Evolutionary conservation across 2,797 vertebrate species (phyloP), one percentile per base, ranked within the genome.

Genomic region (Ctenochaetus hawaiiensis): DNA sequence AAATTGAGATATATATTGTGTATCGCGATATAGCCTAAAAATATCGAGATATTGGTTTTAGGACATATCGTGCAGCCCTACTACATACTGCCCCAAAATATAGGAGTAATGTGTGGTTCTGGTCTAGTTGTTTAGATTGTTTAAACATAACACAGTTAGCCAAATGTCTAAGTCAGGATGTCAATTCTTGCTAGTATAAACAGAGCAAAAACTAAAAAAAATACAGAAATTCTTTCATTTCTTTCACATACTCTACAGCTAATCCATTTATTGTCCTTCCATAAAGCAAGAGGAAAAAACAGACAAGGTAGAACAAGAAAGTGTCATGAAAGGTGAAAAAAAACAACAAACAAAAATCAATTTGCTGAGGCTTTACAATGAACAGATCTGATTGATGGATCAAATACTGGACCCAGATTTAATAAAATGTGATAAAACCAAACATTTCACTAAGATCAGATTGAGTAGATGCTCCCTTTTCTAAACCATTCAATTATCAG

Each of bases 101-200:
- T 16, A 6, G 13, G 16, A 49, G 10, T n/a, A 49, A 17, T 3
- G 45, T 7, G 10, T 70, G 45, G 7, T 13, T 70, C 45, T 37
- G 17, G 41, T 45, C 44, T 58, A 22, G 18, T 26, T 39, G 34
- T 69, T 20, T 16, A 12, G 6, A 60, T 17, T 8, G 17, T 66
- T 51, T 44, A 8, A 39, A 72, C 43, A 41, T 7, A 58, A 16
- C 22, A 56, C 3, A 26, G 41, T 53, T 14, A 8, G 26, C 26
- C 26, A 73, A 63, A 10, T 22, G 8, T 23, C 8, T 63, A 13
- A 76, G 17, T 63, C 22, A 34, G 44, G 30, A 48, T 67, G 60
- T 64, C 18, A 61, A 54, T 22, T 48, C 6, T 37, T 18, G 17
- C 3, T 41, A 5, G 37, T 17, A 52, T 41, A 14, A 5, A 52